Evolutionary conservation across 2,797 vertebrate genomes (phyloP).

Genomic region (Diceros bicornis): DNA sequence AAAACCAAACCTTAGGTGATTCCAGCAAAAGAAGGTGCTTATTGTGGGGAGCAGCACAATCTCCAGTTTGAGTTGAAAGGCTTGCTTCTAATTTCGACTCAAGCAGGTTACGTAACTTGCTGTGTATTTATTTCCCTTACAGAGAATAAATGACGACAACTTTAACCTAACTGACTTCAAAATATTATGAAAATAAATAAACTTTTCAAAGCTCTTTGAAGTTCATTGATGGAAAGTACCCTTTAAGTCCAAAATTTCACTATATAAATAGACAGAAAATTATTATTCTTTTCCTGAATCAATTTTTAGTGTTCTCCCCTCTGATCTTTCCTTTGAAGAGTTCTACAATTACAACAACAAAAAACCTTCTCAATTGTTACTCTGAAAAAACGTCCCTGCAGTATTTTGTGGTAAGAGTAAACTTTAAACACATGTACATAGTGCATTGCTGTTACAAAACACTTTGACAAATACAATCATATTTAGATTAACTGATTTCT

Average conservation of each 20-base stretch:
- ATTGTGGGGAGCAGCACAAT: neutral
- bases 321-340: slow-evolving; percentile 13
- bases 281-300: slow-evolving; percentile 59
- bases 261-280: slow-evolving; percentile 45
- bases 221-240: slow-evolving; percentile 60
- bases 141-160: slow-evolving; percentile 8
- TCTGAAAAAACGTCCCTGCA: slow-evolving; percentile 33
- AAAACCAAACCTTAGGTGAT: neutral
- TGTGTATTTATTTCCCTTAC: slow-evolving; percentile 78
- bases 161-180: slow-evolving; percentile 51
- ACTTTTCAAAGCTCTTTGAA: slow-evolving; percentile 52
- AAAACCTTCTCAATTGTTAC: slow-evolving; percentile 22
- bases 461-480: neutral
- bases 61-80: neutral
- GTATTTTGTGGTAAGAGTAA: neutral
- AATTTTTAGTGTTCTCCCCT: neutral
- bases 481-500: slow-evolving; percentile 2
- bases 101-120: slow-evolving; percentile 19
- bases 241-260: slow-evolving; percentile 49
- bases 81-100: slow-evolving; percentile 40
- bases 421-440: neutral
- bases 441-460: neutral
- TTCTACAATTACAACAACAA: slow-evolving; percentile 51
- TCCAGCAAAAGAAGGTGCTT: slow-evolving; percentile 32
- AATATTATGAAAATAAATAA: slow-evolving; percentile 71